Evolutionary conservation across 2,113 vertebrate species (phyloP).

Genomic region (Eptesicus fuscus): DNA sequence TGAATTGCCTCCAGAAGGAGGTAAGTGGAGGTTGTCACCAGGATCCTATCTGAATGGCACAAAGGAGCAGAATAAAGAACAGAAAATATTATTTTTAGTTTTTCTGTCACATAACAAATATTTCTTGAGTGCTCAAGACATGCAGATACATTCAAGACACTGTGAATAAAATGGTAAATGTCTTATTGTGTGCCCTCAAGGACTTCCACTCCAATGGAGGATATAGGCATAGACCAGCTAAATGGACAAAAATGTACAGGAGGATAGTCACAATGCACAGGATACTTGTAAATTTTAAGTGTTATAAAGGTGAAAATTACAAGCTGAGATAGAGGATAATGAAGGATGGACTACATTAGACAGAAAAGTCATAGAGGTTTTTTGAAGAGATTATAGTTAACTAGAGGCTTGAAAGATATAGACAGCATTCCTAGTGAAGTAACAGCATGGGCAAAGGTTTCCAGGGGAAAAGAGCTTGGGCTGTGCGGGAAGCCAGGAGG

Average conservation of each 20-base stretch:
- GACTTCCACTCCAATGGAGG: not conserved
- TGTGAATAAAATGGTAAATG: not conserved
- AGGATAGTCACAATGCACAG: not conserved
- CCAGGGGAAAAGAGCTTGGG: not conserved
- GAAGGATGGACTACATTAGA: not conserved
- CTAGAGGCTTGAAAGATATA: not conserved
- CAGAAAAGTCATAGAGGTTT: not conserved
- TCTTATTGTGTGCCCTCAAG: not conserved
- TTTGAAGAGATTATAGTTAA: not conserved
- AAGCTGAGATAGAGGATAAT: not conserved
- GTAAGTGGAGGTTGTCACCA: not conserved
- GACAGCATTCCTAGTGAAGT: fast-evolving
- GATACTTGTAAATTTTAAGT: not conserved
- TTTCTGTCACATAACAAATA: not conserved
- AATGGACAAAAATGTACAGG: not conserved
- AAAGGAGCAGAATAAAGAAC: not conserved
- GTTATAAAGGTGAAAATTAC: not conserved
- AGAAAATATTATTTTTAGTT: not conserved
- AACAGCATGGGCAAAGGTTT: not conserved
- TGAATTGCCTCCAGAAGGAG: not conserved
- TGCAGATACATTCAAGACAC: not conserved
- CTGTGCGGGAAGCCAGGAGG: not conserved
- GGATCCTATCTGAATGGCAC: not conserved
- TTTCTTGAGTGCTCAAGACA: not conserved
- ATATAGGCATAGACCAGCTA: not conserved